Conservation (phyloP, 2,888 invertebrate species). For the Drosophila pseudotakahashii region DNA sequence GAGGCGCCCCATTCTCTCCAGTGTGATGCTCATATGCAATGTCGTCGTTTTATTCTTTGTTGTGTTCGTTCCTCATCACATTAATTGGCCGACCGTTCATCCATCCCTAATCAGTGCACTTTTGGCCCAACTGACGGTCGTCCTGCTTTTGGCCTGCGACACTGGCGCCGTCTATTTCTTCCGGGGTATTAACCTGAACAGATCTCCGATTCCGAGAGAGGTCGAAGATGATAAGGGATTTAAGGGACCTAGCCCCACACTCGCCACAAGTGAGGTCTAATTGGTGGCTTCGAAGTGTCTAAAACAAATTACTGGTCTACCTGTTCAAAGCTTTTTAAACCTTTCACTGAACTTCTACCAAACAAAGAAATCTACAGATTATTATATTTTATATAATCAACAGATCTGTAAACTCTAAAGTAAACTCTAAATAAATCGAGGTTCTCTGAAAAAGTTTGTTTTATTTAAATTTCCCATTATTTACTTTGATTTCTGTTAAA, state of each 20-base stretch:
- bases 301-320: constrained; percentile 14
- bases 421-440: too few species aligned
- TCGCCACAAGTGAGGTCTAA: background rate
- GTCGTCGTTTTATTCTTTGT: constrained; percentile 93
- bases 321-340: constrained; percentile 1
- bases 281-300: background rate
- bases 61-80: constrained; percentile 93
- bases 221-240: background rate
- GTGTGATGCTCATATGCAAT: constrained; percentile 91
- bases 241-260: background rate
- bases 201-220: background rate
- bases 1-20: constrained; percentile 86
- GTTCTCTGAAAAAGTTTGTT: too few species aligned
- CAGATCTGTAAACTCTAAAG: too few species aligned
- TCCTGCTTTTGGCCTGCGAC: constrained; percentile 15
- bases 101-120: constrained; percentile 71
- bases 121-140: background rate
- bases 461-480: too few species aligned
- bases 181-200: background rate
- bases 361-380: background rate
- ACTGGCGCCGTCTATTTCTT: constrained; percentile 7
- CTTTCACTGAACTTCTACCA: background rate
- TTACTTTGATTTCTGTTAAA: too few species aligned
- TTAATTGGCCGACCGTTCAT: constrained; percentile 98
- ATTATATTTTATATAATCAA: too few species aligned